These are phyloP conservation scores for Panorpa germanica DNA, from an alignment of 2,888 invertebrate species.

Conservation along the genomic window DNA sequence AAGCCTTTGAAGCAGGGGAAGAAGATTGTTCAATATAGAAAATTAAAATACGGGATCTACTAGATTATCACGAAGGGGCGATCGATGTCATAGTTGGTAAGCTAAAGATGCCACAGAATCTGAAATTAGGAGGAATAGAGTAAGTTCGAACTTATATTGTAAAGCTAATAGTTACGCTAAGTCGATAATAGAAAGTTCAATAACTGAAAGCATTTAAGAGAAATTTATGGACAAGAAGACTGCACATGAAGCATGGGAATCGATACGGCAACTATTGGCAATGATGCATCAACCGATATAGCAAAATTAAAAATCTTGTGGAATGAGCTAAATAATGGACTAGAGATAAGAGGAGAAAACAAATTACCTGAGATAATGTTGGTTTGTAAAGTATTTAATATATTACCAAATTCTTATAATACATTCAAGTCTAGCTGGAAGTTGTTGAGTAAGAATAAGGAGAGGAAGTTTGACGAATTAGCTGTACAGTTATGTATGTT, in stretches of 20 bases:
- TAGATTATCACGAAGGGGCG: no score
- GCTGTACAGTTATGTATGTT: no score
- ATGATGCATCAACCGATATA: slow-evolving; percentile 16
- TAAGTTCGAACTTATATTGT: slow-evolving; percentile 15
- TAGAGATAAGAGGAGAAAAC: slow-evolving; percentile 14
- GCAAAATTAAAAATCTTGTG: slow-evolving; percentile 15
- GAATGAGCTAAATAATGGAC: slow-evolving; percentile 15
- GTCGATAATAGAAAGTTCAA: slow-evolving; percentile 17
- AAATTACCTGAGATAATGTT: slow-evolving; percentile 14
- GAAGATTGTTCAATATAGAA: no score
- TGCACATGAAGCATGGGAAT: slow-evolving; percentile 17
- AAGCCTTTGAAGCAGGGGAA: no score
- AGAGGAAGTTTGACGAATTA: no score
- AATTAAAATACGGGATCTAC: no score
- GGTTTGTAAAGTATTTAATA: slow-evolving; percentile 15
- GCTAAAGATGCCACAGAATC: no score
- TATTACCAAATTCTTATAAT: slow-evolving; percentile 13
- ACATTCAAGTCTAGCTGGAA: slow-evolving; percentile 15
- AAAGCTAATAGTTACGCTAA: slow-evolving; percentile 19
- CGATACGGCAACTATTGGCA: slow-evolving; percentile 15
- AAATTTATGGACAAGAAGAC: slow-evolving; percentile 19
- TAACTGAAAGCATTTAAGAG: slow-evolving; percentile 17
- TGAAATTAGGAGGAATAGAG: no score
- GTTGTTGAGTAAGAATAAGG: slow-evolving; percentile 14
- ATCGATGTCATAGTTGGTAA: no score